A percentile compares a stretch with the other conserved stretches of the same genome.
Conservation (phyloP, 2,888 invertebrate species). For the Alentia gelatinosa region DNA sequence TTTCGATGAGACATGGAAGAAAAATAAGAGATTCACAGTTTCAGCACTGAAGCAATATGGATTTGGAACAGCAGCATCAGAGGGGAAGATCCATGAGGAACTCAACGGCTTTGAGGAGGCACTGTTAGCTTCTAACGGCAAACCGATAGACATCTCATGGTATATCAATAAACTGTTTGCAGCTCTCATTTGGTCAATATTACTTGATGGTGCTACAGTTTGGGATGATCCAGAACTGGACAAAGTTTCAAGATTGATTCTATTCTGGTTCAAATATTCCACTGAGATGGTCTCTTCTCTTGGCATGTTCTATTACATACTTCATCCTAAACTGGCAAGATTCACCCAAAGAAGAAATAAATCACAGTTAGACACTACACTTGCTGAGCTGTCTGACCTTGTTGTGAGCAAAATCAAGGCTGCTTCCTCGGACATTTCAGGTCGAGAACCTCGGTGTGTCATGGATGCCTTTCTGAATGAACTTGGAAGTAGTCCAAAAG, state of each 20-base stretch:
- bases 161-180: background rate
- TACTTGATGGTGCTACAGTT: background rate
- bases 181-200: background rate
- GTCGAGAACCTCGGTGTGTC: background rate
- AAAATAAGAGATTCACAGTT: conserved; percentile 23
- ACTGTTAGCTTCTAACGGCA: background rate
- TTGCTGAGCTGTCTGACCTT: background rate
- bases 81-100: conserved; percentile 9
- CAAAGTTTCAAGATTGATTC: background rate
- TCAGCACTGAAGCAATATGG: background rate
- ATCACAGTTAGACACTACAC: background rate
- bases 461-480: background rate
- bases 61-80: conserved; percentile 9
- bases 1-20: conserved; percentile 16
- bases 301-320: background rate
- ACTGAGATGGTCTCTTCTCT: background rate
- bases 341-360: too few relatives aligned
- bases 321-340: background rate
- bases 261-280: background rate
- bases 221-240: conserved; percentile 27
- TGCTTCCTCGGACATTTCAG: background rate
- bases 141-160: background rate
- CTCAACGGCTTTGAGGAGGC: background rate
- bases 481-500: background rate
- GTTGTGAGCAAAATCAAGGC: background rate